Base-by-base conservation (phyloP, 2,888 invertebrate species). In the Ophion ellenae region DNA sequence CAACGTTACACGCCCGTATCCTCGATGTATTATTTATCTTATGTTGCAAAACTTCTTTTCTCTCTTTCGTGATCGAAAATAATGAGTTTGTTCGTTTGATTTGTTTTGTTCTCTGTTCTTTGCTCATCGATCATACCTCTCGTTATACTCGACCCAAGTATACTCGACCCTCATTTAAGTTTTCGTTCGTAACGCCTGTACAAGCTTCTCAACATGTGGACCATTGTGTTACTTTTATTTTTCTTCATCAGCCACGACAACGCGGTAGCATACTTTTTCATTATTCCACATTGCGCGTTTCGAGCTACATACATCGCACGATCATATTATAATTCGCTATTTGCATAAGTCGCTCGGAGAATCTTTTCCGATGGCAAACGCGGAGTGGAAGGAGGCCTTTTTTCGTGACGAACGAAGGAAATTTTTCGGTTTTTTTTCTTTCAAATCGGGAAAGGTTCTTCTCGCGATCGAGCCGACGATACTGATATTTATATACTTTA, bases 1-100 rank as follows among this genome's bases (percentile, higher is more conserved):
- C 95, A 95, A 95, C 95, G 94, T 95, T 95, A 47, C 14, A 47
- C 14, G 95, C 95, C 95, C 95, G 95, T 94, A 94, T 94, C 95
- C 94, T 92, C 94, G 91, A 87, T 85, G 79, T 80, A 83, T 85
- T 64, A 76, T 91, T 14, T 36, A 20, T 89, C 91, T 94, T 94
- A 94, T 95, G 95, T 94, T 94, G 95, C 89, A 87, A 84, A 94
- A 95, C 94, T 94, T 94, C 94, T 95, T 94, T 94, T 95, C 86
- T 83, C 86, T 95, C 94, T 94, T 95, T 67, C 47, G 11, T 47
- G 14, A 14, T 14, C 3, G 3, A 47, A 11, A 14, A 47, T 14
- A 47, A 47, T 17, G 2, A 94, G 95, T 95, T 95, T 95, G 94
- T 92, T 94, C 88, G 90, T 89, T 90, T 95, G 94, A 36, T 67